Evolutionary conservation across 2,113 vertebrate genomes (phyloP).

Genomic region (Nibea albiflora): DNA sequence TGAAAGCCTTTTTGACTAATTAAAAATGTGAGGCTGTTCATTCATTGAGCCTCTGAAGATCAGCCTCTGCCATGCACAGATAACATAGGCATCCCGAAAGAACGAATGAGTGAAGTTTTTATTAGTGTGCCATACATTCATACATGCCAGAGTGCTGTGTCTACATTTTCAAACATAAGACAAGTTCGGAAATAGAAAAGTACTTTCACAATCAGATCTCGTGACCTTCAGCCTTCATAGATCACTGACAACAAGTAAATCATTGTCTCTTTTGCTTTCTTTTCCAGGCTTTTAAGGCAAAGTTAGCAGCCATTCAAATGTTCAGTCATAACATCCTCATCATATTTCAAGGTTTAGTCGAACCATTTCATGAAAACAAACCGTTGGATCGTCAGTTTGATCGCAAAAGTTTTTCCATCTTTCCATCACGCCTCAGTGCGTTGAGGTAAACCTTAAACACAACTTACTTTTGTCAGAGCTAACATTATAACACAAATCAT

Average conservation of each 20-base stretch:
- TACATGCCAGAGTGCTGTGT: background rate
- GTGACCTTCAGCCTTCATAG: background rate
- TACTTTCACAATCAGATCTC: background rate
- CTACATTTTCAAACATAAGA: conserved; percentile 5
- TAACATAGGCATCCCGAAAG: conserved; percentile 28
- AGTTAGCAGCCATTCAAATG: background rate
- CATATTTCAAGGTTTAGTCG: background rate
- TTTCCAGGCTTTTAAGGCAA: background rate
- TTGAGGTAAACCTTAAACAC: background rate
- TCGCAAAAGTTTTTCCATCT: background rate
- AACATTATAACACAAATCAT: background rate
- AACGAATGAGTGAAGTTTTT: conserved; percentile 25
- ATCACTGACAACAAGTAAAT: background rate
- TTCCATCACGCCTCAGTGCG: too few relatives aligned
- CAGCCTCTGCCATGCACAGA: conserved; percentile 36
- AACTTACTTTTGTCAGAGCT: background rate
- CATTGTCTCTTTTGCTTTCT: background rate
- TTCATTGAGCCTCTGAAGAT: conserved; percentile 9
- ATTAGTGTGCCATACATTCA: conserved; percentile 4
- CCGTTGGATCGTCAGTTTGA: background rate
- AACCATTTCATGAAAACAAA: background rate
- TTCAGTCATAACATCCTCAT: background rate
- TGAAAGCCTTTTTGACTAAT: background rate
- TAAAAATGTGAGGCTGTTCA: conserved; percentile 4
- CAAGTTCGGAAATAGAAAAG: background rate